These are phyloP conservation scores for Polydesmus complanatus DNA, from an alignment of 2,888 invertebrate species.

Conservation along the genomic window DNA sequence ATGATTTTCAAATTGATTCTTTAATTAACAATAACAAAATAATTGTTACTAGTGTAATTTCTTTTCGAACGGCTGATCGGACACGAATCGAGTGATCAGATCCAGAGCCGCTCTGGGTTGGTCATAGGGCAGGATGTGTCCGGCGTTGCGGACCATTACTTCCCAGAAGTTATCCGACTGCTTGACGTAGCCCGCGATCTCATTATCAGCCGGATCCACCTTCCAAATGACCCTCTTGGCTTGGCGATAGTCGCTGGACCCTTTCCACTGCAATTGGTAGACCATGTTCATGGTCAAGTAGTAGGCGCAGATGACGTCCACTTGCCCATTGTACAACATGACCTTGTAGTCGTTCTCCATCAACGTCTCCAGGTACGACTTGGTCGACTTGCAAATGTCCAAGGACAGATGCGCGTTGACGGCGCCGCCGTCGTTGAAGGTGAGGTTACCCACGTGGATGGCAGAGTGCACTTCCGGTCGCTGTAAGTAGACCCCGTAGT, in stretches of 20 bases:
- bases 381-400: slow-evolving; percentile 31
- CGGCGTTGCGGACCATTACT: slow-evolving; percentile 59
- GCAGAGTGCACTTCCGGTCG: slow-evolving; percentile 25
- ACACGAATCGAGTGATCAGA: slow-evolving; percentile 53
- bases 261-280: slow-evolving; percentile 26
- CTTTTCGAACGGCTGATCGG: slow-evolving; percentile 41
- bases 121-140: slow-evolving; percentile 68
- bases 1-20: too few relatives aligned
- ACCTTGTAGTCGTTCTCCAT: slow-evolving; percentile 40
- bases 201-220: slow-evolving; percentile 28
- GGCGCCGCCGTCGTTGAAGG: slow-evolving; percentile 17
- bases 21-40: too few relatives aligned
- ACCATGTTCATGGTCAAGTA: slow-evolving; percentile 10
- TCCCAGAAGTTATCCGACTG: slow-evolving; percentile 55
- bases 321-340: slow-evolving; percentile 70
- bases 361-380: slow-evolving; percentile 28
- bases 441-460: slow-evolving; percentile 26
- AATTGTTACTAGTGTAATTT: too few relatives aligned
- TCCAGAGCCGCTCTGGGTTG: slow-evolving; percentile 63
- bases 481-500: slow-evolving; percentile 25
- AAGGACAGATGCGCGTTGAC: slow-evolving; percentile 30
- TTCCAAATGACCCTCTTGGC: slow-evolving; percentile 19
- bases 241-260: background rate
- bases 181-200: slow-evolving; percentile 59
- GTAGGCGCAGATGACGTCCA: slow-evolving; percentile 49